phyloP scores from a whole-genome alignment of 2,797 vertebrate species.

The Anabacerthia variegaticeps region DNA sequence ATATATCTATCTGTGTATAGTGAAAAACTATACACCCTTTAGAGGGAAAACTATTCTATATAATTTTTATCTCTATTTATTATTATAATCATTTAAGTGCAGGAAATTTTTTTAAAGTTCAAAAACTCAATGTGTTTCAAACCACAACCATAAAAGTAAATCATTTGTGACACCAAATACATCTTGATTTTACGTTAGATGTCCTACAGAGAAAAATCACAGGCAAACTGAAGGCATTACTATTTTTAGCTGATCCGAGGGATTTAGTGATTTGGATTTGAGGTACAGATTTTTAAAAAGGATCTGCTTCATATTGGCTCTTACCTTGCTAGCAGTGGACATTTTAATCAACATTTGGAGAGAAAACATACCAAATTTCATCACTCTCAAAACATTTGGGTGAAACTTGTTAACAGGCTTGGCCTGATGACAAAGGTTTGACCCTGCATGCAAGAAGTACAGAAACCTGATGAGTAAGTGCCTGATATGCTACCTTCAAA shows the following conservation, averaged over 20 bases:
- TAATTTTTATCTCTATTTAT: background rate
- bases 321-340: background rate
- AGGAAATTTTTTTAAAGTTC: background rate
- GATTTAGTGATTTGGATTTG: background rate
- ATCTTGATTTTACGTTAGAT: background rate
- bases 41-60: background rate
- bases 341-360: background rate
- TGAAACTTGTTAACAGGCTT: background rate
- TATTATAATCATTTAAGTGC: background rate
- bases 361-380: background rate
- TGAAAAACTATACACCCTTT: background rate
- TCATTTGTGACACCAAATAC: background rate
- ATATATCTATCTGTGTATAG: background rate
- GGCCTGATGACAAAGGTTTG: background rate
- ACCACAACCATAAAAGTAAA: background rate
- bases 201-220: background rate
- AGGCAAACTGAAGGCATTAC: background rate
- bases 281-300: background rate
- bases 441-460: background rate
- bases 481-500: slow-evolving; percentile 11
- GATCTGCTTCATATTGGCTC: background rate
- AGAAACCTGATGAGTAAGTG: background rate
- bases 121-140: background rate
- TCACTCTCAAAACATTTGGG: background rate
- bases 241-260: background rate